Evolutionary conservation across 1,140 invertebrate species (phyloP).

Genomic region (Pygmarrhopalites habei): DNA sequence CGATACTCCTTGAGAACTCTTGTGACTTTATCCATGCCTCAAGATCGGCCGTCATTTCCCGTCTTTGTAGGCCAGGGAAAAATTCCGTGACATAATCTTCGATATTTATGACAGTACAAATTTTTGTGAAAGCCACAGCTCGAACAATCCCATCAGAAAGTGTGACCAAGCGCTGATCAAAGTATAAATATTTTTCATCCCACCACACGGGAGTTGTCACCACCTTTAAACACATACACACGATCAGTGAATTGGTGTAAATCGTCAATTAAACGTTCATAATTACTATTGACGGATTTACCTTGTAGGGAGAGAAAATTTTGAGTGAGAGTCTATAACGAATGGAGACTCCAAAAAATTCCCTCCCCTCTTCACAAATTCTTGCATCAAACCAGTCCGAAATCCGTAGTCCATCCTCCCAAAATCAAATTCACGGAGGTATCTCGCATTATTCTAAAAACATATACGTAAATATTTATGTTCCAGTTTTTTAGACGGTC

Average conservation of each 20-base stretch:
- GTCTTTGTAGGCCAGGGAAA: neutral
- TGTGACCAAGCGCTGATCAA: conserved; percentile 73
- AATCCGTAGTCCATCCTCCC: conserved; percentile 63
- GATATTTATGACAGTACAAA: conserved; percentile 52
- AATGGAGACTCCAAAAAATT: conserved; percentile 61
- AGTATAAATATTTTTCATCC: conserved; percentile 73
- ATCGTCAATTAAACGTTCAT: neutral
- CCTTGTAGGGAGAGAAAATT: conserved; percentile 64
- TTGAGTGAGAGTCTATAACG: conserved; percentile 66
- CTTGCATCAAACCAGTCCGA: conserved; percentile 57
- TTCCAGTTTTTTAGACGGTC: no score
- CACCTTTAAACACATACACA: conserved; percentile 22
- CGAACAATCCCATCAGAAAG: conserved; percentile 67
- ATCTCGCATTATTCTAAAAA: conserved; percentile 79
- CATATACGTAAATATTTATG: no score
- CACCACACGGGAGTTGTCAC: conserved; percentile 64
- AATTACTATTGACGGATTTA: conserved; percentile 41
- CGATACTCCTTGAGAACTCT: neutral
- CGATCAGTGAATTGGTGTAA: neutral
- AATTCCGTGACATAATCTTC: neutral
- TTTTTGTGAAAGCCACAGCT: conserved; percentile 64
- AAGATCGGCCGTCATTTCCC: neutral
- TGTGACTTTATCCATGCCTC: neutral
- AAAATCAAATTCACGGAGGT: conserved; percentile 72
- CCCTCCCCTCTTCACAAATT: conserved; percentile 53